Evolutionary conservation across 2,888 invertebrate species (phyloP).

Genomic region (Buathra laborator): DNA sequence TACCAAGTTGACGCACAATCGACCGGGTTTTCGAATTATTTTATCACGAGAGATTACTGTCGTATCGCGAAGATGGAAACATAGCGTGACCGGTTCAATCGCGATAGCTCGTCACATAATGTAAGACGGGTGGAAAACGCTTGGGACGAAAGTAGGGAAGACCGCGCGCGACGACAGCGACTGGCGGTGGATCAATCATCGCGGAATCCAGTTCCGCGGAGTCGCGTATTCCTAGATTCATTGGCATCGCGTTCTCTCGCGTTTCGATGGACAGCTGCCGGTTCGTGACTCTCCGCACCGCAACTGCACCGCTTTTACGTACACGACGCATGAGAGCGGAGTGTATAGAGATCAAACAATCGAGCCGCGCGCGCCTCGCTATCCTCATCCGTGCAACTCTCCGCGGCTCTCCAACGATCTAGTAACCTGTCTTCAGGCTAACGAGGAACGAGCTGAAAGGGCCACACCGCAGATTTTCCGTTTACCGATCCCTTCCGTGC

Average conservation of each 20-base stretch:
- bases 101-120: background rate
- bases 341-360: constrained; percentile 61
- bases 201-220: constrained; percentile 73
- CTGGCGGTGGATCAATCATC: constrained; percentile 76
- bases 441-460: constrained; percentile 49
- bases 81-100: constrained; percentile 13
- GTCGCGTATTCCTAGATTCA: constrained; percentile 67
- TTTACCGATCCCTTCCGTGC: constrained; percentile 7
- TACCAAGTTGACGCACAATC: background rate
- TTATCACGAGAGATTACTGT: background rate
- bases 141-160: constrained; percentile 9
- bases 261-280: constrained; percentile 63
- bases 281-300: constrained; percentile 39
- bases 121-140: background rate
- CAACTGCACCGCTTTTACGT: constrained; percentile 15
- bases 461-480: constrained; percentile 44
- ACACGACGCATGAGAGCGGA: background rate
- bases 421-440: constrained; percentile 37
- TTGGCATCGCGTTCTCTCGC: constrained; percentile 65
- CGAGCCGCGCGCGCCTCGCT: constrained; percentile 37
- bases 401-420: constrained; percentile 8
- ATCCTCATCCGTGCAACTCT: background rate
- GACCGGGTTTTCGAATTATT: background rate
- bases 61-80: background rate
- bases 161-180: constrained; percentile 62